Conservation (phyloP, 2,888 invertebrate species). For the Anorthoa munda region DNA sequence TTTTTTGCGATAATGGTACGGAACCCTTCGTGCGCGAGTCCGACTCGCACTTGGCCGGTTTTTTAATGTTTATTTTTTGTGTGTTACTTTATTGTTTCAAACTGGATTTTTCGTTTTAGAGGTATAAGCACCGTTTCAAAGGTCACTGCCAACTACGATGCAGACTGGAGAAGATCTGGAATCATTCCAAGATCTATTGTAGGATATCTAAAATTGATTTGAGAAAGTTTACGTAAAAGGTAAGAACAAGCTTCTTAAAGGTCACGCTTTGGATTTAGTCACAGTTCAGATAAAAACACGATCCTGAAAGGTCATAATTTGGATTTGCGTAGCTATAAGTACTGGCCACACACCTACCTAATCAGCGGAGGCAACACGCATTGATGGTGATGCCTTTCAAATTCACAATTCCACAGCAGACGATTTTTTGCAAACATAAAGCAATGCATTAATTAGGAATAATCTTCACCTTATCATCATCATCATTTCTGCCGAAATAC, state of each 20-base stretch:
- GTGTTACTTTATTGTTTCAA: background rate
- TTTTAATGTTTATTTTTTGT: background rate
- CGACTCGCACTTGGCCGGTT: too few species aligned
- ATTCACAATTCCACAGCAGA: background rate
- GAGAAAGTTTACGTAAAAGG: background rate
- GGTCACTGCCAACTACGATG: background rate
- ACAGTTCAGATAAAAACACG: conserved; percentile 1
- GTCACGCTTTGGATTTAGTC: background rate
- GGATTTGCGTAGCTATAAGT: background rate
- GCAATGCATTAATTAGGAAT: background rate
- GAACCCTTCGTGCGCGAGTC: too few species aligned
- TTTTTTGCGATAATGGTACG: too few species aligned
- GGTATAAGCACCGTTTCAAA: background rate
- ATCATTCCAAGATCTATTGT: conserved; percentile 13
- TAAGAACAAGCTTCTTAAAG: background rate
- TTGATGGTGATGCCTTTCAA: background rate
- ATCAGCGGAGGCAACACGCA: background rate
- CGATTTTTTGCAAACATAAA: background rate
- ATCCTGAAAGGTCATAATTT: background rate
- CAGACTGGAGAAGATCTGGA: background rate
- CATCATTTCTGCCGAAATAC: too few species aligned
- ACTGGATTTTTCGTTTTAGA: background rate
- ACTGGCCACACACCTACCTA: background rate
- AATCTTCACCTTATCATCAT: too few species aligned
- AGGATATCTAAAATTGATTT: background rate